Evolutionary conservation across 1,140 invertebrate genomes (phyloP), one percentile per base, ranked within the genome.

Genomic region (Drosophila sechellia): DNA sequence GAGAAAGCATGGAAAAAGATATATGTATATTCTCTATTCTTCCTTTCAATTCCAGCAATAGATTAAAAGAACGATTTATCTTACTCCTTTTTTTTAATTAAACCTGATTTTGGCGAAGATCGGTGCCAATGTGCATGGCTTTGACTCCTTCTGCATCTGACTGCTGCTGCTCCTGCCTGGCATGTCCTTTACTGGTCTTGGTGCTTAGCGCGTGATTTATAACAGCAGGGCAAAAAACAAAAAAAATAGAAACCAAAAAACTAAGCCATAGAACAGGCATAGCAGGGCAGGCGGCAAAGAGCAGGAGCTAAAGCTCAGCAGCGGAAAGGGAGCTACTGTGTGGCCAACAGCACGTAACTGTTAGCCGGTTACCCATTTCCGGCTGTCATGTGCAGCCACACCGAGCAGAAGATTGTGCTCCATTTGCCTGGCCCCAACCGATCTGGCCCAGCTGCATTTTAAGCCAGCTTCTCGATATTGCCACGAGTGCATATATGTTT

Each of bases 151-250:
- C 48, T 80, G 55, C 35, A 31, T 25, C 58, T 20, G 69, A 66
- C 70, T 68, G 39, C 61, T 79, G 39, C 60, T 76, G 56, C 65
- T 71, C 27, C 37, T 50, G 65, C 52, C 54, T 53, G 74, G 37
- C 64, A 55, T 78, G 75, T 48, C 65, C 58, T 45, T 77, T 64
- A 77, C 64, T 78, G 63, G 75, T 78, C 66, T 60, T 77, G 79
- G 84, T 80, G 84, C 84, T 87, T 89, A 87, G 84, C 84, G 84
- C 76, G 79, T 87, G 84, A 87, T 87, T 87, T 87, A 87, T 87
- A 89, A 64, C 79, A 73, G 84, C 77, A 79, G 50, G 50, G 43
- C 0, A 5, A 57, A 65, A 74, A 46, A 74, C 39, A 49, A 50
- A 59, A 34, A 34, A 4, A 63, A 75, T 65, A 43, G 45, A 60